Percentiles rank a stretch among this genome's conserved stretches.
These are phyloP conservation scores for Dynastes maya DNA, from an alignment of 2,888 invertebrate genomes.

Conservation along the genomic window DNA sequence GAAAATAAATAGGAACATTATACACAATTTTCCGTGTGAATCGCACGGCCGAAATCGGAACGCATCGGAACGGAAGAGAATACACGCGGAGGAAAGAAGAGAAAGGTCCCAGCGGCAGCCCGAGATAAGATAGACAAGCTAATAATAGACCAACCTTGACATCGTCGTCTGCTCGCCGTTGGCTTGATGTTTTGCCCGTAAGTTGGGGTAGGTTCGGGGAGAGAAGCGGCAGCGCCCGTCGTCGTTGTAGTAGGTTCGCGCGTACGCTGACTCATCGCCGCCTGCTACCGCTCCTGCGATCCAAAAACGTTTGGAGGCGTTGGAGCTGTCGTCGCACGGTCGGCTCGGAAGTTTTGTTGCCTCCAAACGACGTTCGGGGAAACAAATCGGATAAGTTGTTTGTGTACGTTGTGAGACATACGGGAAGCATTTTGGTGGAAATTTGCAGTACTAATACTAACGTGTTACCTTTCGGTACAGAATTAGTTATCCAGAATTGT, in stretches of 20 bases:
- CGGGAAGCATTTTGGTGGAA: no score
- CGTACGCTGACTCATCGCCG: background rate
- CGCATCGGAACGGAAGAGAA: background rate
- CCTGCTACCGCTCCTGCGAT: background rate
- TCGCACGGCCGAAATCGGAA: background rate
- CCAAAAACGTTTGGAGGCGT: background rate
- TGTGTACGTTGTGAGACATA: no score
- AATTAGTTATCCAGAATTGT: no score
- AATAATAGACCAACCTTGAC: slow-evolving; percentile 37
- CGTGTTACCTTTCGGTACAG: no score
- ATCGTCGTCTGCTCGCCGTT: slow-evolving; percentile 19
- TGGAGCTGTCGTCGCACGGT: background rate
- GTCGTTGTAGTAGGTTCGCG: slow-evolving; percentile 10
- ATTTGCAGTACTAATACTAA: no score
- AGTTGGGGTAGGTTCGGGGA: slow-evolving; percentile 32
- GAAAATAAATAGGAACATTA: background rate
- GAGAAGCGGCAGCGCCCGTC: background rate
- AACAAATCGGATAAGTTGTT: no score
- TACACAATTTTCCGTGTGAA: slow-evolving; percentile 16
- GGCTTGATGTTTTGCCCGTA: slow-evolving; percentile 21
- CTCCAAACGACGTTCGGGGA: no score
- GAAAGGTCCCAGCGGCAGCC: background rate
- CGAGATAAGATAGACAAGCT: slow-evolving; percentile 34
- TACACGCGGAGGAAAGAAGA: background rate
- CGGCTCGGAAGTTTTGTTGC: no score